These are phyloP conservation scores for Fragum sueziense DNA, from an alignment of 2,888 invertebrate species.

Conservation along the genomic window DNA sequence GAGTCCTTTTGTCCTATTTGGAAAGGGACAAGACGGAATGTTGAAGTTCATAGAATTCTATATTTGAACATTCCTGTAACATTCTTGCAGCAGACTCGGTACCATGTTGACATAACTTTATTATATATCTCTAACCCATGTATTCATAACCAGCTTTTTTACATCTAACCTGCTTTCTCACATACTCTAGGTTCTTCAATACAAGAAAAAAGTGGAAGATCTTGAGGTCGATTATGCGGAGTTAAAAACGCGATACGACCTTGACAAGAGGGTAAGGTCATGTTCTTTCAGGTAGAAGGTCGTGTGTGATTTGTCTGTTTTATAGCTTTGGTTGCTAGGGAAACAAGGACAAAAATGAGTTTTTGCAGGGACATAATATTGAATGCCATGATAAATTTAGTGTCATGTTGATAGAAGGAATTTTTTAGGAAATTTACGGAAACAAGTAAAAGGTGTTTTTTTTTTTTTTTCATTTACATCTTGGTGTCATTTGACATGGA, in stretches of 20 bases:
- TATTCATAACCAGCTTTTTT: conserved; percentile 32
- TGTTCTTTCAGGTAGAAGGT: conserved; percentile 17
- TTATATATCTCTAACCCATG: conserved; percentile 10
- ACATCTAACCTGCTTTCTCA: conserved; percentile 23
- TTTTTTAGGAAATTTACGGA: too few relatives aligned
- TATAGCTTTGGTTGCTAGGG: conserved; percentile 11
- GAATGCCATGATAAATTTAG: too few relatives aligned
- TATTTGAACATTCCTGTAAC: too few relatives aligned
- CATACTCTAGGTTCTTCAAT: conserved; percentile 88
- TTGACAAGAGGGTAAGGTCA: conserved; percentile 69
- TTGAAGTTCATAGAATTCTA: too few relatives aligned
- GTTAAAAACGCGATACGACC: conserved; percentile 66
- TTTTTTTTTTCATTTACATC: too few relatives aligned
- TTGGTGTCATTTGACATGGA: too few relatives aligned
- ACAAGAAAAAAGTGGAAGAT: conserved; percentile 93
- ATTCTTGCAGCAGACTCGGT: conserved; percentile 14
- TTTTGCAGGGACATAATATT: too few relatives aligned
- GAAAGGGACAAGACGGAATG: too few relatives aligned
- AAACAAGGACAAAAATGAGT: too few relatives aligned
- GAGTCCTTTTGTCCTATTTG: too few relatives aligned
- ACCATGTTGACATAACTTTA: neutral
- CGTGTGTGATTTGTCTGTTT: conserved; percentile 2
- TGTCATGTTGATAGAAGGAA: too few relatives aligned
- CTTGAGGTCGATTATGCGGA: conserved; percentile 85
- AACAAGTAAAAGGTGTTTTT: too few relatives aligned